phyloP scores from a whole-genome alignment of 2,888 invertebrate species.

The Stenurella melanura region DNA sequence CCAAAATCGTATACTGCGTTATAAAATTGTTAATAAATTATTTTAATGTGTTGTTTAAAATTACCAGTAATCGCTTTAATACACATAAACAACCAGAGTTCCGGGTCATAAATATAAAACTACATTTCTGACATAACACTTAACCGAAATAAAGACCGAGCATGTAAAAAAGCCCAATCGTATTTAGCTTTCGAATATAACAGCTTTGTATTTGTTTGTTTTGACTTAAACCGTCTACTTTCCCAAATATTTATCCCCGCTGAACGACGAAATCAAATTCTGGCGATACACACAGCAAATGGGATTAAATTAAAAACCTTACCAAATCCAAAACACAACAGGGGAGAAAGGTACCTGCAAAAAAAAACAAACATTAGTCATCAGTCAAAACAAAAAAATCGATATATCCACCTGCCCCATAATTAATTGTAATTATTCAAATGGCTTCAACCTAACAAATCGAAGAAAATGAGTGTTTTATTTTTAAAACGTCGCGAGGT shows the following conservation, averaged over 20 bases:
- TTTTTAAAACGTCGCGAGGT: slow-evolving; percentile 39
- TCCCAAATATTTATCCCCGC: background rate
- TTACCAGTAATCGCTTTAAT: background rate
- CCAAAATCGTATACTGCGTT: slow-evolving; percentile 8
- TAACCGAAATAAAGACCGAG: background rate
- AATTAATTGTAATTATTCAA: slow-evolving; percentile 43
- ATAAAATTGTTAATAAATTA: slow-evolving; percentile 33
- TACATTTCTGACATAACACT: slow-evolving; percentile 8
- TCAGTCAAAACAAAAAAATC: slow-evolving; percentile 27
- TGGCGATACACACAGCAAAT: background rate
- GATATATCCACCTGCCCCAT: slow-evolving; percentile 40
- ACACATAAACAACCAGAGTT: slow-evolving; percentile 6
- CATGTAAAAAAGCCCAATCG: background rate
- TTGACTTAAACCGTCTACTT: background rate
- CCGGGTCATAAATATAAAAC: slow-evolving; percentile 21
- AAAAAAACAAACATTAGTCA: slow-evolving; percentile 38
- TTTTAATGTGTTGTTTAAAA: slow-evolving; percentile 38
- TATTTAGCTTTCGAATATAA: slow-evolving; percentile 9
- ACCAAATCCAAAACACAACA: slow-evolving; percentile 11
- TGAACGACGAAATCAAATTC: background rate
- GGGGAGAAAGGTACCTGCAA: slow-evolving; percentile 35
- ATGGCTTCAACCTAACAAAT: slow-evolving; percentile 20
- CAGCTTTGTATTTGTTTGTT: slow-evolving; percentile 5
- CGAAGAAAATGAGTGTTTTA: slow-evolving; percentile 17
- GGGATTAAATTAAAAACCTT: slow-evolving; percentile 8